A percentile compares a stretch with the other conserved stretches of the same genome.
Conservation (phyloP, 2,888 invertebrate species). For the Clusia tigrina region DNA sequence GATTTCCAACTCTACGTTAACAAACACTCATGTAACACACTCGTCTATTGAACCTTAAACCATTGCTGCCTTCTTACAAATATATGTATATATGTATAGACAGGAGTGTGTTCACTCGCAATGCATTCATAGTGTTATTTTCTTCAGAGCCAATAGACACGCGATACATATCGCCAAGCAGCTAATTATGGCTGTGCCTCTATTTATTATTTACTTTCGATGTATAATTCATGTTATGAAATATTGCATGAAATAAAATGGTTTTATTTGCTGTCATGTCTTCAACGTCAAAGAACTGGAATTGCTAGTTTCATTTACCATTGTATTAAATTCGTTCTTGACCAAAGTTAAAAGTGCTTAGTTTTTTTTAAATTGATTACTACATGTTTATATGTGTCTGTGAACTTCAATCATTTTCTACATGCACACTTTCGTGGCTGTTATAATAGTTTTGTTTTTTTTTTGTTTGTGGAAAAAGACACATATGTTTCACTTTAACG, state of each 20-base stretch:
- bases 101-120: not conserved
- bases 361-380: too few species aligned
- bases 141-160: not conserved
- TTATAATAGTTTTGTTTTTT: slow-evolving; percentile 1
- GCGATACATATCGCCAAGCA: not conserved
- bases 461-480: not conserved
- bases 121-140: not conserved
- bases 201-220: slow-evolving; percentile 5
- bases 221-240: slow-evolving; percentile 8
- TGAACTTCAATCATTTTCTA: too few species aligned
- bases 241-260: not conserved
- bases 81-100: not conserved
- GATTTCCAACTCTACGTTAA: too few species aligned
- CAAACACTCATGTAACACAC: too few species aligned
- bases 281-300: not conserved
- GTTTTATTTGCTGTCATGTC: slow-evolving; percentile 5
- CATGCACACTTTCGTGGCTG: not conserved
- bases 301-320: slow-evolving; percentile 16
- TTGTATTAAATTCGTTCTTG: slow-evolving; percentile 21
- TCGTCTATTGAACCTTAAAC: too few species aligned
- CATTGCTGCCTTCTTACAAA: not conserved
- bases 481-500: not conserved
- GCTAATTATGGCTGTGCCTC: not conserved
- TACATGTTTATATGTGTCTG: too few species aligned
- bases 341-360: slow-evolving; percentile 28